These are phyloP conservation scores for Xerus rutilus DNA, from an alignment of 2,797 vertebrate species.

Conservation along the genomic window DNA sequence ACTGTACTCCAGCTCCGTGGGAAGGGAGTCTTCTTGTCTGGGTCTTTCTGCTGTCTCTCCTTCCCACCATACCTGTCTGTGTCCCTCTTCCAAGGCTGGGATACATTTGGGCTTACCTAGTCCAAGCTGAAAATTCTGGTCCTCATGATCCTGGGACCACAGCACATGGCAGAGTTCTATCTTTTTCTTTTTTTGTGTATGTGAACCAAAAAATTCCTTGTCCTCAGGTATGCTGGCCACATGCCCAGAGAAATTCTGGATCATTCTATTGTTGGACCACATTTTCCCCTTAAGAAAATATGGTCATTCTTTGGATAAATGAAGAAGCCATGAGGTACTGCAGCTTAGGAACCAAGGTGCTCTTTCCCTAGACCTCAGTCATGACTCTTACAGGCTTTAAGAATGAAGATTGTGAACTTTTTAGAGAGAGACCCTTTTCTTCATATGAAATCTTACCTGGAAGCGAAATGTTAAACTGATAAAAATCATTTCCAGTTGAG, in stretches of 20 bases:
- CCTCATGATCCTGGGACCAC: too few species aligned
- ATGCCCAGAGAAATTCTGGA: not conserved
- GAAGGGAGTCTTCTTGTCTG: not conserved
- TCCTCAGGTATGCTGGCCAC: not conserved
- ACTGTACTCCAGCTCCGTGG: not conserved
- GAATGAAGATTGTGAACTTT: not conserved
- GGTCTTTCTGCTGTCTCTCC: not conserved
- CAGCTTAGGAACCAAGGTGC: not conserved
- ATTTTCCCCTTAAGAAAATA: not conserved
- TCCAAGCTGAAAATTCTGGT: not conserved
- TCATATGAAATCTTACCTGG: not conserved
- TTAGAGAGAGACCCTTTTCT: not conserved
- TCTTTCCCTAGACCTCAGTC: not conserved
- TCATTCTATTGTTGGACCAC: not conserved
- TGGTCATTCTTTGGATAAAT: not conserved
- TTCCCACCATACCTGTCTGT: not conserved
- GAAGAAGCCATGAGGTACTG: not conserved
- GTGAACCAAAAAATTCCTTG: not conserved
- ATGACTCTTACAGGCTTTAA: not conserved
- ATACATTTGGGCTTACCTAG: not conserved
- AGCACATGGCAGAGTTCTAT: not conserved
- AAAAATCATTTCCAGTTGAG: not conserved
- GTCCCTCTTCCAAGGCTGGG: not conserved
- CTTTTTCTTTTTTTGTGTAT: not conserved
- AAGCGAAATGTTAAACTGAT: slow-evolving; percentile 7